phyloP scores from a whole-genome alignment of 2,888 invertebrate genomes.

The Ennomos fuscantarius region DNA sequence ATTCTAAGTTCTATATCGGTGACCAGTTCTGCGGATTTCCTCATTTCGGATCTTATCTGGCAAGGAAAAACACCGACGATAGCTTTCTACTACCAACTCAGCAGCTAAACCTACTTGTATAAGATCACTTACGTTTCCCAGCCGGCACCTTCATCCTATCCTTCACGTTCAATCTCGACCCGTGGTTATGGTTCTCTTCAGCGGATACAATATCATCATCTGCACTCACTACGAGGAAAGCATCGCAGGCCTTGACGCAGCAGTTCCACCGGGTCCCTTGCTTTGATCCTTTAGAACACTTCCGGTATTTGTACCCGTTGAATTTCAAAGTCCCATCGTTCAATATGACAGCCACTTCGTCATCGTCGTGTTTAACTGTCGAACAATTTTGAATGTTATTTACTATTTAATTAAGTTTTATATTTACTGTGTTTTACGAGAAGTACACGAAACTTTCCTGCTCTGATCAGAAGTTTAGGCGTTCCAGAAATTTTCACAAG shows the following conservation, averaged over 20 bases:
- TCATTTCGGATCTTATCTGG: no score
- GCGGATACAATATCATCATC: slow-evolving; percentile 36
- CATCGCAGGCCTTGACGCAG: slow-evolving; percentile 33
- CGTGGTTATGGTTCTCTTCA: slow-evolving; percentile 36
- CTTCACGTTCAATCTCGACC: slow-evolving; percentile 22
- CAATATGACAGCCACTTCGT: slow-evolving; percentile 33
- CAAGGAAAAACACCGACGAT: neutral
- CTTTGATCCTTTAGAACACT: slow-evolving; percentile 25
- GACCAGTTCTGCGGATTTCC: no score
- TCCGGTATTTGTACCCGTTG: slow-evolving; percentile 34
- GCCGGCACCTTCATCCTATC: slow-evolving; percentile 32
- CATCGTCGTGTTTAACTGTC: slow-evolving; percentile 14
- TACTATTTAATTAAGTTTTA: neutral
- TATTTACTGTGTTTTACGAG: neutral
- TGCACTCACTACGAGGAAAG: slow-evolving; percentile 35
- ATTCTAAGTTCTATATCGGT: no score
- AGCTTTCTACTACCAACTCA: no score
- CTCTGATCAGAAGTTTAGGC: no score
- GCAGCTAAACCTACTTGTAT: no score
- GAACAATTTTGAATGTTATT: slow-evolving; percentile 5
- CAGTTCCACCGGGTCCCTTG: slow-evolving; percentile 35
- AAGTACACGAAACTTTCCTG: no score
- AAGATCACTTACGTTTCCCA: slow-evolving; percentile 30
- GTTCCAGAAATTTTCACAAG: no score
- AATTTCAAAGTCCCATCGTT: slow-evolving; percentile 36